These are phyloP conservation scores for Laupala kohalensis DNA, from an alignment of 1,140 invertebrate species.

Conservation along the genomic window DNA sequence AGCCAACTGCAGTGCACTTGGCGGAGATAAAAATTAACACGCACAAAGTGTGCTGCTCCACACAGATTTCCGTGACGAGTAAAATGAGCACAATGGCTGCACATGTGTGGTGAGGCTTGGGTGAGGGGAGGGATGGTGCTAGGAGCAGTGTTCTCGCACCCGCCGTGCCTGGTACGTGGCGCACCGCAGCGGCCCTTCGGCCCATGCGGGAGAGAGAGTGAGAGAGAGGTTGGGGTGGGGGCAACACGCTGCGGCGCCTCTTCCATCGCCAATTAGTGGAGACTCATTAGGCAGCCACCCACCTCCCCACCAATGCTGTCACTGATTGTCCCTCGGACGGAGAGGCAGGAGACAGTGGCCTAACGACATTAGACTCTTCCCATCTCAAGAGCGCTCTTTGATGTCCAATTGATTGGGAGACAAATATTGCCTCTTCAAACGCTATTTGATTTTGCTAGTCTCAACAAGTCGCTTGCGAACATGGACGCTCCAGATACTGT, in stretches of 20 bases:
- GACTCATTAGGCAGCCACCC: neutral
- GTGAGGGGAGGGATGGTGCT: no score
- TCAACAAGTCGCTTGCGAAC: neutral
- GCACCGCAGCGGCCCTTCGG: neutral
- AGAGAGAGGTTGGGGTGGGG: neutral
- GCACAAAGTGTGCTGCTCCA: no score
- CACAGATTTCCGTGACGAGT: no score
- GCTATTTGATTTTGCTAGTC: neutral
- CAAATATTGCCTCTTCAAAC: neutral
- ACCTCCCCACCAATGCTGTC: neutral
- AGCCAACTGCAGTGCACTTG: no score
- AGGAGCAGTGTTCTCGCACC: no score
- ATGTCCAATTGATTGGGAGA: neutral
- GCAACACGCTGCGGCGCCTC: neutral
- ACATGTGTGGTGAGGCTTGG: no score
- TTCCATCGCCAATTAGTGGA: neutral
- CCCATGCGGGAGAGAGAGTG: neutral
- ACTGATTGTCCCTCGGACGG: neutral
- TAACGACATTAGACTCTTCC: neutral
- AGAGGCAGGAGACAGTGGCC: neutral
- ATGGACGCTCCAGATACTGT: neutral
- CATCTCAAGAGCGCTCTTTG: neutral
- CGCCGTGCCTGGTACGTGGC: no score
- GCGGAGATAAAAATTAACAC: no score
- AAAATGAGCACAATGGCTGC: no score